Conservation (phyloP, 2,797 vertebrate species). For the Erethizon dorsatum region DNA sequence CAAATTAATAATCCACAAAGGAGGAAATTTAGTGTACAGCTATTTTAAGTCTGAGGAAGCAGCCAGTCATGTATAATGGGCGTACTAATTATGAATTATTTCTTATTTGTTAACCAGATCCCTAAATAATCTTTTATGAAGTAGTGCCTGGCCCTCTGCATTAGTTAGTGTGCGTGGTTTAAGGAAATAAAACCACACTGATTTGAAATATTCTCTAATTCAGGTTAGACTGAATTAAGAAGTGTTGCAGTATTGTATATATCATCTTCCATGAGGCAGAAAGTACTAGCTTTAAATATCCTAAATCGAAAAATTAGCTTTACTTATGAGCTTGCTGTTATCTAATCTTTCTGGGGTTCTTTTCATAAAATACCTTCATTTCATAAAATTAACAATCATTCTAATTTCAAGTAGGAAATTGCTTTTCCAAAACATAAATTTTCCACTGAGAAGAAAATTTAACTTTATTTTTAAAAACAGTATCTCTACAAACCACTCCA, state of each 20-base stretch:
- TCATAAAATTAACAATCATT: slow-evolving; percentile 60
- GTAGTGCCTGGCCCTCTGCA: neutral
- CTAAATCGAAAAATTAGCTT: slow-evolving; percentile 67
- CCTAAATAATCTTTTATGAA: slow-evolving; percentile 60
- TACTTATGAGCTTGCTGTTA: slow-evolving; percentile 64
- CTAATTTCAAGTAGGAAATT: slow-evolving; percentile 70
- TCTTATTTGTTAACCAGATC: slow-evolving; percentile 49
- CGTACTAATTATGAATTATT: slow-evolving; percentile 24
- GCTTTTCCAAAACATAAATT: slow-evolving; percentile 40
- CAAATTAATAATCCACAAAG: slow-evolving; percentile 41
- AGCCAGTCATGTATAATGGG: neutral
- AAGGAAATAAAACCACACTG: slow-evolving; percentile 48
- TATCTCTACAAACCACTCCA: neutral
- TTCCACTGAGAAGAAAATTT: slow-evolving; percentile 61
- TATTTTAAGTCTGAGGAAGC: slow-evolving; percentile 4
- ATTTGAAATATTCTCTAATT: slow-evolving; percentile 66
- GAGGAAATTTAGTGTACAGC: neutral
- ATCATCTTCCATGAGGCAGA: slow-evolving; percentile 8
- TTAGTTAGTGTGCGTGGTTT: slow-evolving; percentile 50
- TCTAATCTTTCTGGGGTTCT: slow-evolving; percentile 35
- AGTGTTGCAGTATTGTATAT: neutral
- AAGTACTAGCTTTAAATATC: neutral
- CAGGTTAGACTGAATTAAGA: slow-evolving; percentile 39
- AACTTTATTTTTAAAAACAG: slow-evolving; percentile 51
- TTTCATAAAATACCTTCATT: slow-evolving; percentile 8